Base-by-base conservation (phyloP, 2,888 invertebrate species). In the Nomada lathburiana region DNA sequence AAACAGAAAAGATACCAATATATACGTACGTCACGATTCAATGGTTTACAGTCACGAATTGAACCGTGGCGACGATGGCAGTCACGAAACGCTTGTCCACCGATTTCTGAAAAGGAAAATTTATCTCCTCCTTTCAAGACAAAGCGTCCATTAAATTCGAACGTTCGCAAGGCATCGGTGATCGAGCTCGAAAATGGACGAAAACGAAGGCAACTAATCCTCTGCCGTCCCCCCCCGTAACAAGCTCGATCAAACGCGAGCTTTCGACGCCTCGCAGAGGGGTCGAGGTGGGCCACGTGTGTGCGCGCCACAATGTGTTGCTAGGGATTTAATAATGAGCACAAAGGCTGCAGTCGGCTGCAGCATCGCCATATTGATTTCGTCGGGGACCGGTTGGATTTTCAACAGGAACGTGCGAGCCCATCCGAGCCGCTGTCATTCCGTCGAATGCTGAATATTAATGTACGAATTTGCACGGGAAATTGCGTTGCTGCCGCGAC, bases 331-430 rank as follows among this genome's bases (percentile, higher is more conserved):
- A 77, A 81, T 84, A 84, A 86, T 81, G 77, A 81, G 63, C 60
- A 68, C 64, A 75, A 82, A 79, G 62, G 65, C 64, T 72, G 80
- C 63, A 79, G 77, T 78, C 68, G 59, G 76, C 59, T 71, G 80
- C 80, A 76, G 81, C 86, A 78, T 82, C 76, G 79, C 81, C 86
- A 86, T 87, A 87, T 87, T 83, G 87, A 87, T 87, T 84, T 84
- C 83, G 60, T 55, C 73, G 44, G 26, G 80, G 60, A 70, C 68
- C 76, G 53, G 68, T 79, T 29, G 76, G 80, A 74, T 79, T 84
- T 84, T 81, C 78, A 78, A 75, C 85, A 69, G 70, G n/a, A 68
- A 44, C 50, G 47, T 36, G 29, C 64, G 47, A 20, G 60, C 60
- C 7, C 50, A 16, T 29, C 26, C 53, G 23, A 36, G 76, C 23